These are phyloP conservation scores for Megastigmus dorsalis DNA, from an alignment of 2,888 invertebrate genomes.

Conservation along the genomic window DNA sequence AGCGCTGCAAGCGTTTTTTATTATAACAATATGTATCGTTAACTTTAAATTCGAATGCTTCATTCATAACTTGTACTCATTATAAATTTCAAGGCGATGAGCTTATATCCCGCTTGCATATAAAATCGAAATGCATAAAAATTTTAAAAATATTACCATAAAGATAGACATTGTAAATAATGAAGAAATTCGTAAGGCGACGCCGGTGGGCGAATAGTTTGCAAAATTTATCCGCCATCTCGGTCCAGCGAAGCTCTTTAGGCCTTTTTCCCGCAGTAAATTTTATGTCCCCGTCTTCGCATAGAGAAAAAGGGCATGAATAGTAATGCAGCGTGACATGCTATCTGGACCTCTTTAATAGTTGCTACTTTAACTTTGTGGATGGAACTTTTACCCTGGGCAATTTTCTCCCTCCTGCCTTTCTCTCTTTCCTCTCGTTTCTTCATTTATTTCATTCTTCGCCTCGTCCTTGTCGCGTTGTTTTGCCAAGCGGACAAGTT, in stretches of 20 bases:
- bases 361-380: conserved; percentile 30
- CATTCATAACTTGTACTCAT: too few species aligned
- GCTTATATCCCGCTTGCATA: background rate
- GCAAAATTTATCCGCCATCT: background rate
- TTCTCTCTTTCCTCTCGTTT: too few species aligned
- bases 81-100: too few species aligned
- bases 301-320: conserved; percentile 16
- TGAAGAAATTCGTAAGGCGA: conserved; percentile 6
- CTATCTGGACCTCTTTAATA: conserved; percentile 30
- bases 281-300: conserved; percentile 8
- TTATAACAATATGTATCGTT: too few species aligned
- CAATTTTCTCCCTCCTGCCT: background rate
- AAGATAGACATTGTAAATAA: conserved; percentile 17
- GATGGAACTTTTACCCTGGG: background rate
- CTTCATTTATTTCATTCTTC: background rate
- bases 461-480: too few species aligned
- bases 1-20: too few species aligned
- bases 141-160: background rate
- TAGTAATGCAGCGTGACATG: conserved; percentile 34
- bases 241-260: background rate
- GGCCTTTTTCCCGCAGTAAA: background rate
- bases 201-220: background rate
- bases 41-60: too few species aligned
- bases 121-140: background rate
- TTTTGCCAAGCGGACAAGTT: too few species aligned